phyloP scores from a whole-genome alignment of 1,140 invertebrate species.

The Arctopsyche grandis region DNA sequence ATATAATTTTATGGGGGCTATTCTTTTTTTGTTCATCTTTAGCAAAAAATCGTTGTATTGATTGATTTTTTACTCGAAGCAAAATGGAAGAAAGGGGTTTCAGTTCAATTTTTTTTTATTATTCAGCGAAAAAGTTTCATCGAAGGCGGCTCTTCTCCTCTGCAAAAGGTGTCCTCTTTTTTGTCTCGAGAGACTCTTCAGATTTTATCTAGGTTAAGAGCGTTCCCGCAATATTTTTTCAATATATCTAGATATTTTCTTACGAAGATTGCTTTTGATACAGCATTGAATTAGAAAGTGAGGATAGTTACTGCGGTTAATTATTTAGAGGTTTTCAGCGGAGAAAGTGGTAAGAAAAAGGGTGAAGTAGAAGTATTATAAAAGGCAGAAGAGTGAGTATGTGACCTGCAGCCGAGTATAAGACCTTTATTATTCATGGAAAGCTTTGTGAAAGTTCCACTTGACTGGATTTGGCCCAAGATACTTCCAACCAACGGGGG shows the following conservation, averaged over 20 bases:
- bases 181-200: conserved; percentile 4
- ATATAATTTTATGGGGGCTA: too few relatives aligned
- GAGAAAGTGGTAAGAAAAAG: background rate
- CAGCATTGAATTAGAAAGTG: too few relatives aligned
- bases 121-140: background rate
- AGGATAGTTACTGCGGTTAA: too few relatives aligned
- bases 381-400: background rate
- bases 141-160: background rate
- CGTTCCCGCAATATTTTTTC: background rate
- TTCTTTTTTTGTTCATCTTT: too few relatives aligned
- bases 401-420: conserved; percentile 10
- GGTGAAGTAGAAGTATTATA: background rate
- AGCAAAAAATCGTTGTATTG: too few relatives aligned
- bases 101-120: conserved; percentile 13
- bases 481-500: background rate
- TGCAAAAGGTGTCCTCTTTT: background rate
- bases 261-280: too few relatives aligned
- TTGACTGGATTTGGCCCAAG: conserved; percentile 29
- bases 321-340: background rate
- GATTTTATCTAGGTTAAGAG: background rate
- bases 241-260: background rate
- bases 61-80: too few relatives aligned
- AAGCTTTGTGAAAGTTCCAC: conserved; percentile 29
- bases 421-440: conserved; percentile 18
- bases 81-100: too few relatives aligned